A percentile compares a stretch with the other conserved stretches of the same genome.
Conservation (phyloP, 1,140 invertebrate genomes). For the Hesperophylax magnus region DNA sequence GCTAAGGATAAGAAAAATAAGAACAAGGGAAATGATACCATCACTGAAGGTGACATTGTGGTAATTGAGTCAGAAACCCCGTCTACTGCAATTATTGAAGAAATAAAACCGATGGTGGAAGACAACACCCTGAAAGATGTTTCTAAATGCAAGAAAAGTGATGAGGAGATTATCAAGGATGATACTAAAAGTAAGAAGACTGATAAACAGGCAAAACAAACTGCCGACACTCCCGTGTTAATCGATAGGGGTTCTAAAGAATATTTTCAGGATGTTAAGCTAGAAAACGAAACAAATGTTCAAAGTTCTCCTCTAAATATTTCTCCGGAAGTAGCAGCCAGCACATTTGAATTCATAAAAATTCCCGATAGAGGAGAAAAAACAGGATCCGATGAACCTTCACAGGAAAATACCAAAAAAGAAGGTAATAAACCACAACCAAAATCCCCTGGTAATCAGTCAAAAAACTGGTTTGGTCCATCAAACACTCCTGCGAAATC, state of each 20-base stretch:
- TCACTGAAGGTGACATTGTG: neutral
- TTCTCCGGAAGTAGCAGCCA: neutral
- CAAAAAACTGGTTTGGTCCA: constrained; percentile 71
- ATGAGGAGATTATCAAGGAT: neutral
- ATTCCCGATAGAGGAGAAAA: constrained; percentile 30
- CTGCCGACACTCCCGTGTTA: too few species aligned
- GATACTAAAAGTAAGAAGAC: neutral
- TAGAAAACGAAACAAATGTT: neutral
- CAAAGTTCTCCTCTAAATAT: neutral
- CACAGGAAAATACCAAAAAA: neutral
- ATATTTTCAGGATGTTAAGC: neutral
- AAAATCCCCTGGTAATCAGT: constrained; percentile 54
- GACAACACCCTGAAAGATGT: neutral
- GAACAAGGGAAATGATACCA: neutral
- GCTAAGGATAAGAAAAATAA: constrained; percentile 54
- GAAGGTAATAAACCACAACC: constrained; percentile 31
- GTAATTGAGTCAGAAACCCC: neutral
- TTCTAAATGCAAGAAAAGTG: neutral
- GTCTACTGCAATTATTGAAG: neutral
- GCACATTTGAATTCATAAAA: constrained; percentile 47
- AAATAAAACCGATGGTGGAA: neutral
- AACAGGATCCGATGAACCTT: neutral
- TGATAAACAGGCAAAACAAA: too few species aligned
- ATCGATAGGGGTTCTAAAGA: too few species aligned
- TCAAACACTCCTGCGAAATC: constrained; percentile 70